Conservation (phyloP, 2,113 vertebrate genomes). For the Clarias gariepinus region DNA sequence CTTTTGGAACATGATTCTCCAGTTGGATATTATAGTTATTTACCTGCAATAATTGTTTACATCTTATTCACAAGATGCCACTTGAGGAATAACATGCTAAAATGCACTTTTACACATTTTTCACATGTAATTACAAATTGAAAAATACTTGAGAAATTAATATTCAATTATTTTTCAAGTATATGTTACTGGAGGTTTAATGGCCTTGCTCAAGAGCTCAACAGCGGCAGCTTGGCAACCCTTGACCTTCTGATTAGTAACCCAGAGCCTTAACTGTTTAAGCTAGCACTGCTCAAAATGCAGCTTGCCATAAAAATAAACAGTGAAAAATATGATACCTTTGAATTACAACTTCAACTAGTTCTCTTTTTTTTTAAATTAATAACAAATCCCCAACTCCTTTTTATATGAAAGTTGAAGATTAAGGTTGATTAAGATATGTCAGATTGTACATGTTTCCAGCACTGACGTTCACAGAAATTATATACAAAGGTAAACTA, state of each 20-base stretch:
- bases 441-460: background rate
- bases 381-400: background rate
- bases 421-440: background rate
- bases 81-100: background rate
- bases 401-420: background rate
- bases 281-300: too few relatives aligned
- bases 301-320: background rate
- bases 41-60: background rate
- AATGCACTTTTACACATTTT: background rate
- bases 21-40: background rate
- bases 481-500: slow-evolving; percentile 38
- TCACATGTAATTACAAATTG: background rate
- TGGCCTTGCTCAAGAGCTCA: too few relatives aligned
- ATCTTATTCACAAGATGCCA: background rate
- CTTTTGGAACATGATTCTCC: background rate
- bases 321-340: background rate
- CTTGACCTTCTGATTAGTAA: too few relatives aligned
- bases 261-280: too few relatives aligned
- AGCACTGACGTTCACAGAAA: slow-evolving; percentile 25
- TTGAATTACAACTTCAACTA: background rate
- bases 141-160: background rate
- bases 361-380: background rate
- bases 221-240: too few relatives aligned
- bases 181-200: too few relatives aligned
- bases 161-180: background rate